These are phyloP conservation scores for Ophraella communa DNA, from an alignment of 2,888 invertebrate genomes.

Conservation along the genomic window DNA sequence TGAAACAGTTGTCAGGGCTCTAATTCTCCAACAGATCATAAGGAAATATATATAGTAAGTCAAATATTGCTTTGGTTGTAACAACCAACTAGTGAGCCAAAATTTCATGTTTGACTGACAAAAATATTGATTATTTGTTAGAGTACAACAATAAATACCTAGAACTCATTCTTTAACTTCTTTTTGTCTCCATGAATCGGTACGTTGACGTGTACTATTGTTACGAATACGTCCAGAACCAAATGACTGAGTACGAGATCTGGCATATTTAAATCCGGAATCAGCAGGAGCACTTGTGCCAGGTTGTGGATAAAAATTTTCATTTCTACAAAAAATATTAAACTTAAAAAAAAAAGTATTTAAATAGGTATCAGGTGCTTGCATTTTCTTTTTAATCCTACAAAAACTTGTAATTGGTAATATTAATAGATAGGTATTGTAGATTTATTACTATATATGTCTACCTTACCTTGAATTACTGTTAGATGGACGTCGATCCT, in stretches of 20 bases:
- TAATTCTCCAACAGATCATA: too few species aligned
- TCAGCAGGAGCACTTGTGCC: conserved; percentile 58
- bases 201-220: conserved; percentile 45
- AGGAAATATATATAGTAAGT: too few species aligned
- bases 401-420: too few species aligned
- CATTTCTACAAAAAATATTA: conserved; percentile 39
- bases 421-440: too few species aligned
- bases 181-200: conserved; percentile 56
- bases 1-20: too few species aligned
- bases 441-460: too few species aligned
- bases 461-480: conserved; percentile 42
- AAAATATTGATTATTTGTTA: too few species aligned
- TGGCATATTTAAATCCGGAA: conserved; percentile 49
- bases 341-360: neutral
- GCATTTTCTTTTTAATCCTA: too few species aligned
- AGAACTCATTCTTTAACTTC: conserved; percentile 42
- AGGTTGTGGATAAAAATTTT: conserved; percentile 50
- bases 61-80: too few species aligned
- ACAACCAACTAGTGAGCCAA: neutral
- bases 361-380: too few species aligned
- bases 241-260: conserved; percentile 56
- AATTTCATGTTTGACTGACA: neutral
- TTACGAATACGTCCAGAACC: conserved; percentile 55
- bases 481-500: conserved; percentile 38
- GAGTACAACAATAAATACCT: conserved; percentile 28